Evolutionary conservation across 35 echinoderm and acorn worm genomes (phyloP), one percentile per base, ranked within the genome.

Genomic region (Lytechinus variegatus): DNA sequence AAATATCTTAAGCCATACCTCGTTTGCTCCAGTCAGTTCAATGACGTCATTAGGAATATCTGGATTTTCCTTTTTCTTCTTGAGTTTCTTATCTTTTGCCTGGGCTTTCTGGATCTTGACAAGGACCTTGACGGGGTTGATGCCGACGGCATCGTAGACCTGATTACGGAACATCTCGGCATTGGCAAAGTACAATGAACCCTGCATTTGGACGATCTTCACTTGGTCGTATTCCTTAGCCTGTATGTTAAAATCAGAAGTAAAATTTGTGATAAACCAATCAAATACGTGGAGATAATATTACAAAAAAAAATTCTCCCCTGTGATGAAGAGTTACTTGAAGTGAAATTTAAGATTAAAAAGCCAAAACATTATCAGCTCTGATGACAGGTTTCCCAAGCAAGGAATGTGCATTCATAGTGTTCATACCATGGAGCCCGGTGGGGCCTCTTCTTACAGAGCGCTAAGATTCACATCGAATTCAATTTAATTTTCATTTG

Each of bases 151-250:
- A 21, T 95, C 87, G 86, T 95, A 87, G 27, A 95, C 86, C 24
- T 89, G 66, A 8, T 95, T 87, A 8, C 87, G 79, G 95, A 95
- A 95, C 44, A 87, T 53, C 86, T 95, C 95, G 24, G 66, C 53
- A 86, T 95, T 95, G 86, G 87, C 95, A n/a, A 87, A 95, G 86
- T 95, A 95, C 51, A 95, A n/a, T 14, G 95, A 87, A n/a, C 72
- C 79, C 11, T 87, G 72, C 53, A 87, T 87, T 12, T 86, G 87
- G 53, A 95, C 87, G 28, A 95, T 89, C 52, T 95, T 95, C 0
- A 95, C 86, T 21, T 88, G 72, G 27, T 89, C 54, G 13, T 87
- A 52, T 52, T 95, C 95, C 13, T 95, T 87, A n/a, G 94, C 94
- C 94, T 95, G 66, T 54, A 95, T 94, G 57, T n/a, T 5, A 24